These are phyloP conservation scores for Drosophila funebris DNA, from an alignment of 1,140 invertebrate species.

Conservation along the genomic window DNA sequence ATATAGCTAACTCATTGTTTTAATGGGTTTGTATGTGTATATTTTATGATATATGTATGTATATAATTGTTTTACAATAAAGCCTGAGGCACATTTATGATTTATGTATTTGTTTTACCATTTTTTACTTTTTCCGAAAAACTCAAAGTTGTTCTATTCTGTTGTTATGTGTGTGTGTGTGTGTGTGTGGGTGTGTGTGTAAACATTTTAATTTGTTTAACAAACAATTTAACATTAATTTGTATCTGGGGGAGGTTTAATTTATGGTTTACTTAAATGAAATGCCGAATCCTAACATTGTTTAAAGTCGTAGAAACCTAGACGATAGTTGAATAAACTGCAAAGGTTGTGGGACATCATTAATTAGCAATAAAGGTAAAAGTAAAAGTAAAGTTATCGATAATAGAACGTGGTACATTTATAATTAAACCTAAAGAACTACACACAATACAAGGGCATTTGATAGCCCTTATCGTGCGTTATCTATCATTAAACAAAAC, in stretches of 20 bases:
- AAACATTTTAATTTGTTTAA: constrained; percentile 70
- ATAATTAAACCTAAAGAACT: constrained; percentile 43
- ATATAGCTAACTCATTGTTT: constrained; percentile 50
- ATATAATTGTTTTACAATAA: constrained; percentile 80
- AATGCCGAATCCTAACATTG: constrained; percentile 52
- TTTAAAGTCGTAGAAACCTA: constrained; percentile 47
- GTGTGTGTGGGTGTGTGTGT: background rate
- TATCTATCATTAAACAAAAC: constrained; percentile 59
- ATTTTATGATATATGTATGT: constrained; percentile 46
- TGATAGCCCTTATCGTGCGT: constrained; percentile 8
- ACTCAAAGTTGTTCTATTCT: constrained; percentile 25
- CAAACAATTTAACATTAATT: constrained; percentile 67
- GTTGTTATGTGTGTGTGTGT: constrained; percentile 5
- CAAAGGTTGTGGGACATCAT: constrained; percentile 5
- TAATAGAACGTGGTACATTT: constrained; percentile 27
- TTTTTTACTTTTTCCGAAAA: constrained; percentile 29
- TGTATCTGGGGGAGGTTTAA: constrained; percentile 20
- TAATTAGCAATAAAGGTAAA: constrained; percentile 17
- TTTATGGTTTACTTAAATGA: constrained; percentile 14
- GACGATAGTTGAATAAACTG: constrained; percentile 12
- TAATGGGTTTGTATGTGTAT: constrained; percentile 59
- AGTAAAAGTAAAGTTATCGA: constrained; percentile 37
- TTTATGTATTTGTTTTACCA: constrained; percentile 40
- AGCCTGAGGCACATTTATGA: constrained; percentile 79
- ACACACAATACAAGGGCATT: constrained; percentile 12